Evolutionary conservation across 2,888 invertebrate species (phyloP).

Genomic region (Scelioninae gen. 1): DNA sequence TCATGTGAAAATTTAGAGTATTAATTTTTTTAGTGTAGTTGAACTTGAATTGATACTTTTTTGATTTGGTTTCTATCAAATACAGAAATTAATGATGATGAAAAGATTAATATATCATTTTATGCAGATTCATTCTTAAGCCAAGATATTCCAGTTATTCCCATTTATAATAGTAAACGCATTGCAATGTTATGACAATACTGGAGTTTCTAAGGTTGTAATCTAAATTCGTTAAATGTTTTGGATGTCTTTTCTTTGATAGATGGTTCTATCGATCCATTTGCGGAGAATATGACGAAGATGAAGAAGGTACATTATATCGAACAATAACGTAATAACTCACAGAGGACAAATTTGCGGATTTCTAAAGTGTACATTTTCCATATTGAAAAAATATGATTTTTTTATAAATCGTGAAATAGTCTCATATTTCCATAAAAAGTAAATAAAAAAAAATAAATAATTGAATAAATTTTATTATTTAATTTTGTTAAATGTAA

Average conservation of each 20-base stretch:
- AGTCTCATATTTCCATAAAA: background rate
- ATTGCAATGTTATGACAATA: slow-evolving; percentile 36
- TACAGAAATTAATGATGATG: background rate
- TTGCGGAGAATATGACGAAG: slow-evolving; percentile 50
- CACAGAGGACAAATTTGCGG: slow-evolving; percentile 53
- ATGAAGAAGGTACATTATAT: slow-evolving; percentile 64
- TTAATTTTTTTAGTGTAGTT: too few relatives aligned
- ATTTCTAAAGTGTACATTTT: slow-evolving; percentile 39
- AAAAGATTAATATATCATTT: background rate
- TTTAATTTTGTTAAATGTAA: too few relatives aligned
- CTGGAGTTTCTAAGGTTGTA: slow-evolving; percentile 41
- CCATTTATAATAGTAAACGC: slow-evolving; percentile 39
- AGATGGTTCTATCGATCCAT: slow-evolving; percentile 56
- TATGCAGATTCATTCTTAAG: background rate
- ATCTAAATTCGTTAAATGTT: slow-evolving; percentile 57
- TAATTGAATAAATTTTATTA: too few relatives aligned
- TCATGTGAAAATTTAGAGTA: too few relatives aligned
- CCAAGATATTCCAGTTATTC: slow-evolving; percentile 12
- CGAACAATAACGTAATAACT: slow-evolving; percentile 63
- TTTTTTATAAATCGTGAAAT: slow-evolving; percentile 9
- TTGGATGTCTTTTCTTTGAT: slow-evolving; percentile 58
- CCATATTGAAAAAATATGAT: background rate
- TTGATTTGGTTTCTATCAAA: too few relatives aligned
- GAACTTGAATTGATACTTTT: too few relatives aligned
- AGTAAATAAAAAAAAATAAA: background rate